Evolutionary conservation across 2,113 vertebrate genomes (phyloP).

Genomic region (Isurus oxyrinchus): DNA sequence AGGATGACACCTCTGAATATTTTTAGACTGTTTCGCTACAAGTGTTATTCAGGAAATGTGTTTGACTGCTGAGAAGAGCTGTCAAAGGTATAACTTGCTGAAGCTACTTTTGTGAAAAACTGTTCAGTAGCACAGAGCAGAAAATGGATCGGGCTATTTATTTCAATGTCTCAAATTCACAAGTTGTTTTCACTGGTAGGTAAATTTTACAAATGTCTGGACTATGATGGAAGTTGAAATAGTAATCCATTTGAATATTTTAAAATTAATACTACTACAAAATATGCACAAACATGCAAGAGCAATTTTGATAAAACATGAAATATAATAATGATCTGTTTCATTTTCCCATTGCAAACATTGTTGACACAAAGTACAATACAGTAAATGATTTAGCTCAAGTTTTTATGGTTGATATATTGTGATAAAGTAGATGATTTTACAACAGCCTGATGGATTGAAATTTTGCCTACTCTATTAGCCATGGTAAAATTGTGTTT

Average conservation of each 20-base stretch:
- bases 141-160: background rate
- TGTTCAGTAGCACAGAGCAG: background rate
- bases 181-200: background rate
- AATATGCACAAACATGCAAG: background rate
- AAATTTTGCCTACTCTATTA: background rate
- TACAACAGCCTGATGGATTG: background rate
- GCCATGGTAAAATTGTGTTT: background rate
- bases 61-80: background rate
- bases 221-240: background rate
- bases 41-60: slow-evolving; percentile 9
- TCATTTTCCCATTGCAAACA: background rate
- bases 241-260: background rate
- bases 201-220: background rate
- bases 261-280: background rate
- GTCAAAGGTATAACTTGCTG: background rate
- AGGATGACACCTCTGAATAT: background rate
- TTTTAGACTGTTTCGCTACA: background rate
- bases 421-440: background rate
- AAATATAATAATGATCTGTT: background rate
- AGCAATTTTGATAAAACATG: background rate
- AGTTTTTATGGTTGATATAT: background rate
- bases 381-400: background rate
- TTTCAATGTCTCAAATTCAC: background rate
- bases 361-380: background rate
- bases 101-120: background rate